Percentiles rank a stretch among this genome's conserved stretches.
phyloP scores from a whole-genome alignment of 2,888 invertebrate genomes.

The Oscheius sp. region DNA sequence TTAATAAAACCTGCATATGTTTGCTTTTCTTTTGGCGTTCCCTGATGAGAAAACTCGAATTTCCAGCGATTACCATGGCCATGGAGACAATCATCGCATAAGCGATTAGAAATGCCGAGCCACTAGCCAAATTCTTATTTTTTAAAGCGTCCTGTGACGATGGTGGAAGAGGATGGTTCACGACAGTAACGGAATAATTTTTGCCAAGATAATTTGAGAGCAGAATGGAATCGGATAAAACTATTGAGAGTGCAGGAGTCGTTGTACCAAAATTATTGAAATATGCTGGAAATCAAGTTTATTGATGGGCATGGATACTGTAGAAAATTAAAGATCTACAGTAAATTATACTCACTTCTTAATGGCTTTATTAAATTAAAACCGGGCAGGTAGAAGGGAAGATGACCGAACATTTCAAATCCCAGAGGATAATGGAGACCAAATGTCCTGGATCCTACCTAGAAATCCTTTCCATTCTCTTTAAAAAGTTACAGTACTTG shows the following conservation, averaged over 20 bases:
- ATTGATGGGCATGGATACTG: too few relatives aligned
- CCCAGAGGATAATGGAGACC: slow-evolving; percentile 28
- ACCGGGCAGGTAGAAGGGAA: not conserved
- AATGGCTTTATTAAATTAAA: not conserved
- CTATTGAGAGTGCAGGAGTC: slow-evolving; percentile 49
- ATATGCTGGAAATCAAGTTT: slow-evolving; percentile 32
- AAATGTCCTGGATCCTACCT: slow-evolving; percentile 13
- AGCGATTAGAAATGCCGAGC: slow-evolving; percentile 49
- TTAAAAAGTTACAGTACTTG: not conserved
- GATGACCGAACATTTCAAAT: slow-evolving; percentile 2
- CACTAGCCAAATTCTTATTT: slow-evolving; percentile 43
- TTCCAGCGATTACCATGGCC: slow-evolving; percentile 47
- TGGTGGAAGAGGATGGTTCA: slow-evolving; percentile 54
- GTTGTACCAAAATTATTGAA: slow-evolving; percentile 59
- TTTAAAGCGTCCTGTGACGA: slow-evolving; percentile 59
- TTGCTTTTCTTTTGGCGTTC: slow-evolving; percentile 63
- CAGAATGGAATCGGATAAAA: slow-evolving; percentile 44
- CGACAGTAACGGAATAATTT: slow-evolving; percentile 3
- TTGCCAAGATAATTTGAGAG: slow-evolving; percentile 10
- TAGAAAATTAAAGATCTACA: too few relatives aligned
- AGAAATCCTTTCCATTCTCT: not conserved
- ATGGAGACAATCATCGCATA: slow-evolving; percentile 48
- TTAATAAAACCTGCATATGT: slow-evolving; percentile 57
- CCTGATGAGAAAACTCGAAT: slow-evolving; percentile 55
- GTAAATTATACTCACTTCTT: not conserved